Evolutionary conservation across 2,888 invertebrate species (phyloP), one percentile per base, ranked within the genome.

Genomic region (Colletes collaris): DNA sequence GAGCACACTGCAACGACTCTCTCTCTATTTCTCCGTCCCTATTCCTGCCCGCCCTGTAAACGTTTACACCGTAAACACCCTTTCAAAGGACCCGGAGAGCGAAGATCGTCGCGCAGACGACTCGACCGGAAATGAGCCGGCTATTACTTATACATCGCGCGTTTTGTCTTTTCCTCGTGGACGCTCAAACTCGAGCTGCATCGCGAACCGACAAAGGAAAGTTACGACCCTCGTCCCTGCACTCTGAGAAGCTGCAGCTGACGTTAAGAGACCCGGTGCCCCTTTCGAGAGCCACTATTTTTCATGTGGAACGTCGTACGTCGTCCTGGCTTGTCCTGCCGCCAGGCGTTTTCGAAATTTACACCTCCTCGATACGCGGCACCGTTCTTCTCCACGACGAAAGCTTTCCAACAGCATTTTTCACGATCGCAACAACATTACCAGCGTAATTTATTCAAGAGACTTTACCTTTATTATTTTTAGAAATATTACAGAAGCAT

Each of bases 301-400:
- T 75, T 81, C 81, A 81, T 71, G 76, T 76, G 70, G 71, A 74
- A 53, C 58, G 49, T 10, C 59, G 65, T 55, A 64, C 53, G 63
- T 55, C 68, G 73, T 13, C 50, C 10, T 60, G 60, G 66, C 40
- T 55, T 56, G 65, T 69, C 56, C 56, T 19, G 46, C 56, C 59
- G 81, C 76, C 81, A 67, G 77, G 71, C 82, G 67, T 60, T 70
- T 73, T 74, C 58, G 70, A 81, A 81, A 77, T 82, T 81, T 81
- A 81, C 77, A 64, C 49, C 19, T 5, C 6, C 60, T 46, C 71
- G 77, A 77, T 66, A 63, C 71, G 13, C n/a, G 37, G 40, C 6
- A 49, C 37, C 11, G 19, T 53, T 76, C 55, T 66, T 8, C 13
- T 16, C 3, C 6, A 5, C 19, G 56, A 13, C 40, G 67, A 11